Evolutionary conservation across 2,888 invertebrate genomes (phyloP), one percentile per base, ranked within the genome.

Genomic region (Parelbella ahira): DNA sequence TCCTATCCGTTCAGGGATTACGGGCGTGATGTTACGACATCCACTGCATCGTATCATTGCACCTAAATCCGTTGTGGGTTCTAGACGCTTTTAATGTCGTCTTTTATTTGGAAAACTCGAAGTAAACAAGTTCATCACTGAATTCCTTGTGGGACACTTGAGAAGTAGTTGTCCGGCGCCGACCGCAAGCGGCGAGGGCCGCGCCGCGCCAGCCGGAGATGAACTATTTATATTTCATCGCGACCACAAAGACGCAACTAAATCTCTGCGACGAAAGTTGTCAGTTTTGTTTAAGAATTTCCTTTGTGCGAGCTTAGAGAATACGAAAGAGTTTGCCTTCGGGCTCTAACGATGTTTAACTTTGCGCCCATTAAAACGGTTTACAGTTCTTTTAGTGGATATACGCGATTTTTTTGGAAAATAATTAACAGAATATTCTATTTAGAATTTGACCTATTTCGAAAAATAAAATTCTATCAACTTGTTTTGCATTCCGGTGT

Each of bases 71-170:
- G 9, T 18, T 19, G 30, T n/a, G 5, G 19, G 15, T 32, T 24
- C 24, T 51, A 52, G 50, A 29, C 30, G 38, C 38, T 29, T 29
- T 29, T 53, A 61, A 58, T 68, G 63, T 58, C 58, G 66, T 63
- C 73, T 76, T 76, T 73, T 74, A 68, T 75, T 72, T 71, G 64
- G 58, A 58, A 71, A 74, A 80, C 67, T 78, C 63, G 59, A 57
- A 63, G 74, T 72, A 80, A 77, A 72, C 76, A 79, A 80, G 76
- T 83, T 81, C 70, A 74, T 80, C 75, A 74, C 75, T 71, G 76
- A 74, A 74, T 80, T 71, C 81, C 81, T 81, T 81, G 81, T 74
- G 76, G 77, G 65, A 68, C 71, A 71, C 77, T 79, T 64, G 56
- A 60, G 4, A 79, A 79, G 69, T 80, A 77, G 68, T 79, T 54